These are phyloP conservation scores for Anastrepha ludens DNA, from an alignment of 1,140 invertebrate genomes.

Conservation along the genomic window DNA sequence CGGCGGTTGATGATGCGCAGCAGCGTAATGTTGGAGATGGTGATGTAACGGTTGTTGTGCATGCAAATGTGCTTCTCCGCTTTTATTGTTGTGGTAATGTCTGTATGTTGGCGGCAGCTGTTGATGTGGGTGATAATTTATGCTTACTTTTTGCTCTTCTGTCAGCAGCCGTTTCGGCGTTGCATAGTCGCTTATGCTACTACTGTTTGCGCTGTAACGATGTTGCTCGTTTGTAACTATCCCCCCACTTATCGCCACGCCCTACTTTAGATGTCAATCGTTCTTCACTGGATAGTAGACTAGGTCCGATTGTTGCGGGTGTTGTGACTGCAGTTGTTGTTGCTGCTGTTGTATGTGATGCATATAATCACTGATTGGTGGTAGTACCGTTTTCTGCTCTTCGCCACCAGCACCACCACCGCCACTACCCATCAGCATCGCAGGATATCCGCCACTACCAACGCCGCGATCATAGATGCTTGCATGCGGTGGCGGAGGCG, in stretches of 20 bases:
- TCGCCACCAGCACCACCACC: slow-evolving; percentile 62
- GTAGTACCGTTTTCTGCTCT: slow-evolving; percentile 67
- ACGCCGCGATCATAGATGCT: slow-evolving; percentile 55
- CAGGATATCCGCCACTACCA: slow-evolving; percentile 57
- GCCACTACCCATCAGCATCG: slow-evolving; percentile 57
- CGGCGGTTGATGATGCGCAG: slow-evolving; percentile 50
- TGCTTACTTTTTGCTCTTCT: neutral
- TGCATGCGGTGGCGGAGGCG: slow-evolving; percentile 65
- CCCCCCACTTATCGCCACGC: slow-evolving; percentile 59
- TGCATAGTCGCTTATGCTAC: slow-evolving; percentile 48
- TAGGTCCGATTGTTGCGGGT: slow-evolving; percentile 63
- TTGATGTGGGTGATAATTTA: slow-evolving; percentile 37
- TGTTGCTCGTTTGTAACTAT: slow-evolving; percentile 31
- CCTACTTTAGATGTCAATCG: slow-evolving; percentile 72
- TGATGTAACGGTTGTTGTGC: slow-evolving; percentile 43
- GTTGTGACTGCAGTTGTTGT: slow-evolving; percentile 61
- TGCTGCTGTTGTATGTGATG: slow-evolving; percentile 72
- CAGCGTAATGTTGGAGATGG: slow-evolving; percentile 29
- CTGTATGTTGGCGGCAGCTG: slow-evolving; percentile 45
- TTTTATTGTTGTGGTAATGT: slow-evolving; percentile 31
- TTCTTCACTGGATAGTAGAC: slow-evolving; percentile 73
- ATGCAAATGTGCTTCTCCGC: slow-evolving; percentile 38
- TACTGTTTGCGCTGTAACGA: slow-evolving; percentile 57
- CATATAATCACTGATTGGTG: slow-evolving; percentile 72
- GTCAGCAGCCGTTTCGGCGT: neutral